Conservation (phyloP, 1,140 invertebrate species). For the Nephotettix cincticeps region DNA sequence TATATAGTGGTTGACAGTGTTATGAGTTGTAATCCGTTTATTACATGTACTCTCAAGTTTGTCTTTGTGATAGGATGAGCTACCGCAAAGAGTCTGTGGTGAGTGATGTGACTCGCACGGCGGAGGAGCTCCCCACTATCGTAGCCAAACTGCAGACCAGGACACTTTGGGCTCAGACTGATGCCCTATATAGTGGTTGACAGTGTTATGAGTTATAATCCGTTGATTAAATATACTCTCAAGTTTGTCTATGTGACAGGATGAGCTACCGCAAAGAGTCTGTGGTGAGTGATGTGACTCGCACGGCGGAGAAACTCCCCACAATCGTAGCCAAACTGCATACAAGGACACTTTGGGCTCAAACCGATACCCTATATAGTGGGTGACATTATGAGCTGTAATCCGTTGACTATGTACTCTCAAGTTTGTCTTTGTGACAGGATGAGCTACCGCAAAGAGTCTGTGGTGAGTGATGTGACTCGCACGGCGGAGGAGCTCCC, state of each 20-base stretch:
- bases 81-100: conserved; percentile 23
- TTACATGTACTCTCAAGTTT: no score
- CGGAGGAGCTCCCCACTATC: conserved; percentile 7
- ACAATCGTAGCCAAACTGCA: no score
- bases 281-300: conserved; percentile 16
- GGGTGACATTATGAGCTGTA: no score
- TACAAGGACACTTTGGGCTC: no score
- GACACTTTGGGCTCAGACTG: not conserved
- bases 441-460: conserved; percentile 12
- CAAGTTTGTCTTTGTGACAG: not conserved
- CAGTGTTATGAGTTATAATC: no score
- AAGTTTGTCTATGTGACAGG: not conserved
- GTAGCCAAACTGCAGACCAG: conserved; percentile 6
- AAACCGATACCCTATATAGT: no score
- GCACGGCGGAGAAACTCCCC: no score
- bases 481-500: conserved; percentile 9
- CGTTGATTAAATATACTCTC: no score
- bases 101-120: conserved; percentile 1
- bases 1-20: no score
- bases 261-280: conserved; percentile 12
- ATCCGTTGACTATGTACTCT: no score
- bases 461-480: conserved; percentile 14
- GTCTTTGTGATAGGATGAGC: not conserved
- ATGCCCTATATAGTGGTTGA: conserved; percentile 20
- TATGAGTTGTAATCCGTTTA: no score